Evolutionary conservation across 2,113 vertebrate species (phyloP), one percentile per base, ranked within the genome.

Genomic region (Pterocles burchelli): DNA sequence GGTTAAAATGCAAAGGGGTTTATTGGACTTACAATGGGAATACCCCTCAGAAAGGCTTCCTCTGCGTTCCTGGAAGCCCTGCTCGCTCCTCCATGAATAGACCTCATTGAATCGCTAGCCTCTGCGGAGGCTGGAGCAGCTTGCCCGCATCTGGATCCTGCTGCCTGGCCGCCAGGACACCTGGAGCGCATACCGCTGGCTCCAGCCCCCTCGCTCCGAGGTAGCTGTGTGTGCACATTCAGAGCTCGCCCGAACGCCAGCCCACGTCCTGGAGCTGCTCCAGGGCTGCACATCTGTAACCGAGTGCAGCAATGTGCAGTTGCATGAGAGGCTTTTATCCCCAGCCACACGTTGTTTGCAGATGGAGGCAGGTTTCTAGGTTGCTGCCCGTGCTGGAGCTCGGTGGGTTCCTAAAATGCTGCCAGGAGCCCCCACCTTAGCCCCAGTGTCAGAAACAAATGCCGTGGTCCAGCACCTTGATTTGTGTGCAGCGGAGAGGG

Each of bases 381-480:
- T 38, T 2, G 3, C 68, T 51, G 82, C 45, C 71, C 41, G 12
- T 41, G 41, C 41, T 24, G 73, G 28, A 36, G 66, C 48, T 68
- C 31, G 13, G 48, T 29, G 34, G 38, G 34, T 43, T 38, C 33
- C 63, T 1, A 4, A 55, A 43, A 70, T 21, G 49, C 46, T 61
- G 25, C 55, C 46, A 2, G 2, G n/a, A 84, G 49, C 65, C 16
- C 45, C 25, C 43, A 6, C 13, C 7, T 25, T 9, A 31, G 36
- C 33, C 38, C 0, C 0, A 31, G 48, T 4, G 2, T 17, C 28
- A 38, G 15, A 21, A 61, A 14, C 11, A 1, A 58, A 33, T 4
- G 2, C 26, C 2, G 4, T 19, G 43, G 58, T 61, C 31, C 8
- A 26, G 33, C 73, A 5, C 7, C 36, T 21, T 13, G 38, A 2